phyloP scores from a whole-genome alignment of 2,888 invertebrate species.

The Platycnemis pennipes region DNA sequence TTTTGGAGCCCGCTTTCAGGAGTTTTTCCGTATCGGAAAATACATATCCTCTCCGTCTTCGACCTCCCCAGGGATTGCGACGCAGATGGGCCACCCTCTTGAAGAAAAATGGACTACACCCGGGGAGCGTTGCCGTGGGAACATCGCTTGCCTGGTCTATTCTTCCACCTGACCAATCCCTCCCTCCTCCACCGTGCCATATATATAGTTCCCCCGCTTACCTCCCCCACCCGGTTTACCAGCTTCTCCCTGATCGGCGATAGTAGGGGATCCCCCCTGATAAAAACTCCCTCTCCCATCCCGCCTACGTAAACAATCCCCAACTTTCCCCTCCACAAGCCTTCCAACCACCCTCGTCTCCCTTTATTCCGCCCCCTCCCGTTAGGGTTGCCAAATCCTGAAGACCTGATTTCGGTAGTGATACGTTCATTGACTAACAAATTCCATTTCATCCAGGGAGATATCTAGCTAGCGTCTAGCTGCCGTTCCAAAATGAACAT shows the following conservation, averaged over 20 bases:
- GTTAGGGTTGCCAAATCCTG: too few species aligned
- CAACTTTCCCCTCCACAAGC: background rate
- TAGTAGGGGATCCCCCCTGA: background rate
- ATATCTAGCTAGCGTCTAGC: too few species aligned
- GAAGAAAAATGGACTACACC: background rate
- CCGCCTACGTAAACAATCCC: background rate
- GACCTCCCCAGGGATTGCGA: background rate
- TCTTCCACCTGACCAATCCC: background rate
- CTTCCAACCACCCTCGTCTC: background rate
- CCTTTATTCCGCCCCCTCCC: background rate
- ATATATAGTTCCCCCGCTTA: background rate
- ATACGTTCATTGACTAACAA: too few species aligned
- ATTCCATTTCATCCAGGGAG: too few species aligned
- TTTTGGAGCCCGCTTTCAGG: background rate
- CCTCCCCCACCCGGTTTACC: too few species aligned
- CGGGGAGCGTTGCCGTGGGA: background rate
- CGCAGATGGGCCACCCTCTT: background rate
- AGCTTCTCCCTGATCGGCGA: background rate
- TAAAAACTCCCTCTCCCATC: background rate
- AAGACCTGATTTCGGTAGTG: too few species aligned
- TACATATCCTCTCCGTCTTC: background rate
- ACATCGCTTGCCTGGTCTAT: background rate
- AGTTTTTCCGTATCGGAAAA: background rate
- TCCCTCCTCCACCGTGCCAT: background rate
- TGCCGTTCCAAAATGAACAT: too few species aligned